phyloP scores from a whole-genome alignment of 1,140 invertebrate species.

The Battus philenor region DNA sequence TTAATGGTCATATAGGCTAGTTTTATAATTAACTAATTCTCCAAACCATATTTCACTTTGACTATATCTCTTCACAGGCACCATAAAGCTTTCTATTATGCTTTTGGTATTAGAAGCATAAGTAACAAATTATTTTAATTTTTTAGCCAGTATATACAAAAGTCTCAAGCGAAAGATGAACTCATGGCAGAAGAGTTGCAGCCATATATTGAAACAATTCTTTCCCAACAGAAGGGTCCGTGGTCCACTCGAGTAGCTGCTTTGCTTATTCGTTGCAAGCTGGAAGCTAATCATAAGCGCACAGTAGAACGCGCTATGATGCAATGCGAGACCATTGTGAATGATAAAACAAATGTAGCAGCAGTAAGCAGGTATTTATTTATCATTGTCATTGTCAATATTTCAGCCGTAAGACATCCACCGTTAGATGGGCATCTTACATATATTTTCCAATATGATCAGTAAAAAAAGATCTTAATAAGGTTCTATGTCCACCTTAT shows the following conservation, averaged over 20 bases:
- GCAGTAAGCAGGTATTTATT: constrained; percentile 37
- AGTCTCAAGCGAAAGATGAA: constrained; percentile 86
- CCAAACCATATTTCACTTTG: constrained; percentile 18
- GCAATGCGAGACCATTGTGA: constrained; percentile 89
- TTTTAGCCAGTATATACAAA: constrained; percentile 78
- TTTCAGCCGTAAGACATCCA: too few relatives aligned
- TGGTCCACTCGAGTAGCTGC: constrained; percentile 84
- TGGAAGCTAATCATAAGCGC: constrained; percentile 86
- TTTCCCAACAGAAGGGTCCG: constrained; percentile 80
- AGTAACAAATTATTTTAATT: background rate
- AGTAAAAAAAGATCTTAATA: too few relatives aligned
- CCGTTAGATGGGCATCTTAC: background rate
- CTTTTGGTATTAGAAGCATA: too few relatives aligned
- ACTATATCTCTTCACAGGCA: constrained; percentile 3
- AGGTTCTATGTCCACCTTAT: too few relatives aligned
- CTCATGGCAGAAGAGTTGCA: constrained; percentile 86
- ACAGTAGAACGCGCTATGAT: constrained; percentile 91
- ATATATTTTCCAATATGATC: background rate
- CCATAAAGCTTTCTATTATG: too few relatives aligned
- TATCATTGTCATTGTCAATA: too few relatives aligned
- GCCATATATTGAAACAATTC: constrained; percentile 84
- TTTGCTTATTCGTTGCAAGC: constrained; percentile 82
- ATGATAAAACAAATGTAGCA: constrained; percentile 57
- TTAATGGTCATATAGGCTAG: too few relatives aligned
- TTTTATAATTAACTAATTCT: too few relatives aligned